Evolutionary conservation across 2,113 vertebrate species (phyloP), one percentile per base, ranked within the genome.

Genomic region (Meleagris gallopavo): DNA sequence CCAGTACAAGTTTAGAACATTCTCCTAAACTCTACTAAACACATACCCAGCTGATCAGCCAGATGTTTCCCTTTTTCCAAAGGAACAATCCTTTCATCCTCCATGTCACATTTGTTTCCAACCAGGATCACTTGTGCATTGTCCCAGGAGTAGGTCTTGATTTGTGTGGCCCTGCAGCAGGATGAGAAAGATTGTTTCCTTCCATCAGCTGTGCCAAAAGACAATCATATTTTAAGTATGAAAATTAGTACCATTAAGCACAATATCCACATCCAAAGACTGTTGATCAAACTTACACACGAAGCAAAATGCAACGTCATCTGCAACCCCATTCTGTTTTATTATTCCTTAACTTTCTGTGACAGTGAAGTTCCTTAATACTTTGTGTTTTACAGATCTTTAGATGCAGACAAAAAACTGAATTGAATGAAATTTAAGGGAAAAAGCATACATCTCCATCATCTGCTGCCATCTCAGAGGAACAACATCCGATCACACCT

Each of bases 71-170:
- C 99, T 88, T 99, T 99, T 96, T 99, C 99, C 8, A 98, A 94
- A 6, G 99, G 98, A 67, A 99, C 95, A 46, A 98, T 98, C 88
- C 99, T 97, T 95, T 99, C 99, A 92, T 99, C 99, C 75, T 99
- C 99, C 99, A 99, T 98, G 97, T 99, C 99, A 88, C 99, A 99
- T 94, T 99, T 99, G 97, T 99, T 99, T 50, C 99, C 99, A 22
- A 99, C 99, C 96, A 99, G 98, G 97, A 99, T 99, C 65, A 99
- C 99, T 95, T 99, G 99, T 14, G 99, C 99, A 10, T 99, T 99
- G 96, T 99, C 99, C 99, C 99, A 99, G 12, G 99, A 99, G 95
- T 99, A 99, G 9, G 99, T 99, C 97, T 99, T 99, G 83, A 99
- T 99, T 96, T 99, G 99, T 38, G 99, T 99, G 43, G 99, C 99